Evolutionary conservation across 2,888 invertebrate species (phyloP), one percentile per base, ranked within the genome.

Genomic region (Lampropteryx suffumata): DNA sequence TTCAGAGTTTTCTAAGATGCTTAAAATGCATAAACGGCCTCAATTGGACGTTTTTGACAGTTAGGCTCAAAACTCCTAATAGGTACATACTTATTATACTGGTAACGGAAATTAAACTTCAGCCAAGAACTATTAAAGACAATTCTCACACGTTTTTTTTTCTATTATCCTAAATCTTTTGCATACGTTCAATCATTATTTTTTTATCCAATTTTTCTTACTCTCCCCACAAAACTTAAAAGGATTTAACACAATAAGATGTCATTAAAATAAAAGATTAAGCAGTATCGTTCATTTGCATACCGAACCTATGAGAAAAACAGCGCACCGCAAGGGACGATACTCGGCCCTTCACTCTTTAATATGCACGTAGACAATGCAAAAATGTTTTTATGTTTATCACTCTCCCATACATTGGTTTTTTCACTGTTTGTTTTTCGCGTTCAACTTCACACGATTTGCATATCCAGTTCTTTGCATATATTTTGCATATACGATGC

Each of bases 181-280:
- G 84, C 89, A 90, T 90, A 86, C 67, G 65, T 67, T 67, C 69
- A 76, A 82, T 88, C 80, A 84, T 87, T 87, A 90, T 84, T 89
- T 86, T 87, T 76, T 73, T 67, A 62, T 70, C 66, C 67, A 63
- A 55, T n/a, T 64, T 64, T 73, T 77, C 80, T 80, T 76, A 64
- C 59, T 67, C 73, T 76, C 84, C 86, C 85, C 68, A 79, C 76
- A 73, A 64, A 65, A 58, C 59, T 61, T 78, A 73, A 79, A 86
- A 76, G 71, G 83, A 76, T 75, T 73, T 76, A 79, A 77, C 77
- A 89, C 86, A 90, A 90, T 82, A 82, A 76, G 86, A 85, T 82
- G 81, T 76, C 71, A 88, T 90, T 90, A 90, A 90, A 90, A 90
- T 89, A 90, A 90, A 90, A 86, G 90, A 90, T 87, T 82, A 82